Evolutionary conservation across 2,888 invertebrate species (phyloP), one percentile per base, ranked within the genome.

Genomic region (Ischnura elegans): DNA sequence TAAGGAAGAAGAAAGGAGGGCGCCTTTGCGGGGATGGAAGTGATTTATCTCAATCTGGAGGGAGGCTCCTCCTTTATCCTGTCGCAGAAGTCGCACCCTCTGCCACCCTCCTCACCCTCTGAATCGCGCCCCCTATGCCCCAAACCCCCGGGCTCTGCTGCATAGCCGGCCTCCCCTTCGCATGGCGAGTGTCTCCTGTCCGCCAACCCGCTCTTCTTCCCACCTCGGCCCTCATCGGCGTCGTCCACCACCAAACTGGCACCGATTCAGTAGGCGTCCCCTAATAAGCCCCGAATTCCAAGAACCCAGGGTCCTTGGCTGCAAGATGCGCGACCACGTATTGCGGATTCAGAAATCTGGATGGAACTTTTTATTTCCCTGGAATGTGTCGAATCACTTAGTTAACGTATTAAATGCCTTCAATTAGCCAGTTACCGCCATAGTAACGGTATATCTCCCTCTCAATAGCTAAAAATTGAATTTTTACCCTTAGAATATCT

Each of bases 31-130:
- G 76, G 76, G 76, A 16, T 21, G 10, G 55, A 90, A 61, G 90
- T 90, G 90, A 90, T 90, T 90, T 90, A 90, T 90, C 90, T 90
- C 90, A 61, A 90, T 90, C 90, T 90, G 61, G 76, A 66, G 90
- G 90, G 61, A 45, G 90, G 45, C 90, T 90, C 90, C 90, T 90
- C 90, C 90, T 90, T 90, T 90, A 90, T 61, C 90, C 90, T 90
- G 90, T 90, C 90, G 86, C 86, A 25, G 86, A 46, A 86, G 86
- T 86, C 46, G 90, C 90, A 90, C 90, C 90, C 55, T 55, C 42
- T 55, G 4, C 55, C n/a, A 25, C 55, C 55, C 19, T 13, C 4
- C n/a, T 16, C 36, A 29, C 36, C 36, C 51, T 29, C 87, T 29
- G n/a, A n/a, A n/a, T n/a, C n/a, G n/a, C n/a, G n/a, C 55, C 25